Conservation (phyloP, 2,113 vertebrate genomes). For the Notarius lentiginosus region DNA sequence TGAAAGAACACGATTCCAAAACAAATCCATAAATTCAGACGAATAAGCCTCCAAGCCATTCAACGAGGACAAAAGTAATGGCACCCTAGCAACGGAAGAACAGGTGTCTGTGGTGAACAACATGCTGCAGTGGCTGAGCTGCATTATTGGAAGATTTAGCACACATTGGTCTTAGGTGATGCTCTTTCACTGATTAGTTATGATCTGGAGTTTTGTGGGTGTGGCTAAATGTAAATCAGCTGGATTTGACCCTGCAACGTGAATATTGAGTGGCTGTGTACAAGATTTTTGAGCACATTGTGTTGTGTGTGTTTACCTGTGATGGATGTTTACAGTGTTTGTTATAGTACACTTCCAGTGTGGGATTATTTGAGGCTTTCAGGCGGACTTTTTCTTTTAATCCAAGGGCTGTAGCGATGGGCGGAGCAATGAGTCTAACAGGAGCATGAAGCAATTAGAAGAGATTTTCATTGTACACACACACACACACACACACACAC, state of each 20-base stretch:
- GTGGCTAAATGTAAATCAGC: not conserved
- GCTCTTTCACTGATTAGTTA: not conserved
- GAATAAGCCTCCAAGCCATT: too few species aligned
- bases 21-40: too few species aligned
- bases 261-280: not conserved
- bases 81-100: not conserved
- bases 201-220: not conserved
- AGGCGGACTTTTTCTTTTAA: slow-evolving; percentile 73
- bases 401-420: slow-evolving; percentile 78
- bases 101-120: not conserved
- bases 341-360: slow-evolving; percentile 82
- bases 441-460: not conserved
- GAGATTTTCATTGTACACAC: not conserved
- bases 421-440: slow-evolving; percentile 77
- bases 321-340: slow-evolving; percentile 71
- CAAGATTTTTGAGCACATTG: not conserved
- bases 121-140: not conserved
- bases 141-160: not conserved
- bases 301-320: slow-evolving; percentile 67
- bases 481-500: not conserved
- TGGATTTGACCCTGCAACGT: not conserved
- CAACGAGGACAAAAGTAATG: not conserved
- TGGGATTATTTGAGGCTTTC: slow-evolving; percentile 71
- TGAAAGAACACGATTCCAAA: too few species aligned
- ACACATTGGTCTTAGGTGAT: not conserved